Conservation (phyloP, 1,140 invertebrate genomes). For the Anastrepha obliqua region DNA sequence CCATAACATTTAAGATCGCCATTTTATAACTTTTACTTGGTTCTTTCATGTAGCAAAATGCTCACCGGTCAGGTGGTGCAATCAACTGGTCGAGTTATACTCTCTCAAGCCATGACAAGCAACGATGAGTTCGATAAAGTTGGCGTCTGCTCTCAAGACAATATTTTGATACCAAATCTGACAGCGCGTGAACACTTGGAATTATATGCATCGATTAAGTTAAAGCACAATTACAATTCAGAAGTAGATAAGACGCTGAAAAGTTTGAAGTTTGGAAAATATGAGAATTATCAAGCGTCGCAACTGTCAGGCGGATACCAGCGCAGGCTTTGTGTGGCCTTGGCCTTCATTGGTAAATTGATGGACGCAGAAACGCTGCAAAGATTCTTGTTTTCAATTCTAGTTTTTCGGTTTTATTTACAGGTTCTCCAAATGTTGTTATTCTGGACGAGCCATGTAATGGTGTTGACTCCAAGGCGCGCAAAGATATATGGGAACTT, state of each 20-base stretch:
- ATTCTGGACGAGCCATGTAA: conserved; percentile 90
- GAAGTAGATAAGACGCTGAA: conserved; percentile 76
- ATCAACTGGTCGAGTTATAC: conserved; percentile 76
- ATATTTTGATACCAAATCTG: conserved; percentile 87
- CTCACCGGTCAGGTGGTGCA: conserved; percentile 80
- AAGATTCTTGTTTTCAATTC: not conserved
- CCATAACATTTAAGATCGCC: not conserved
- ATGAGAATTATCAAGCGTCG: conserved; percentile 76
- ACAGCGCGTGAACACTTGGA: conserved; percentile 87
- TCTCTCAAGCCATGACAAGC: conserved; percentile 66
- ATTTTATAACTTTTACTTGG: not conserved
- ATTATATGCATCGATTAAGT: conserved; percentile 81
- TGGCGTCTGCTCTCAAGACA: conserved; percentile 89
- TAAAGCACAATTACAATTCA: conserved; percentile 57
- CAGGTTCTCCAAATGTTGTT: conserved; percentile 78
- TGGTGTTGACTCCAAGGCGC: conserved; percentile 86
- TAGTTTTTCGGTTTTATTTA: conserved; percentile 21
- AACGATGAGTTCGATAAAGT: conserved; percentile 75
- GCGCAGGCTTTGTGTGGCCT: conserved; percentile 79
- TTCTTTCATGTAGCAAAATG: conserved; percentile 76
- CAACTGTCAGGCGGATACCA: conserved; percentile 80
- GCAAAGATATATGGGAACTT: conserved; percentile 84
- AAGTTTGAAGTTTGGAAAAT: conserved; percentile 77
- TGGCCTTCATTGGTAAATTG: conserved; percentile 83
- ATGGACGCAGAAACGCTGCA: not conserved